A percentile compares a stretch with the other conserved stretches of the same genome.
phyloP scores from a whole-genome alignment of 2,113 vertebrate genomes.

The Phyllostomus hastatus region DNA sequence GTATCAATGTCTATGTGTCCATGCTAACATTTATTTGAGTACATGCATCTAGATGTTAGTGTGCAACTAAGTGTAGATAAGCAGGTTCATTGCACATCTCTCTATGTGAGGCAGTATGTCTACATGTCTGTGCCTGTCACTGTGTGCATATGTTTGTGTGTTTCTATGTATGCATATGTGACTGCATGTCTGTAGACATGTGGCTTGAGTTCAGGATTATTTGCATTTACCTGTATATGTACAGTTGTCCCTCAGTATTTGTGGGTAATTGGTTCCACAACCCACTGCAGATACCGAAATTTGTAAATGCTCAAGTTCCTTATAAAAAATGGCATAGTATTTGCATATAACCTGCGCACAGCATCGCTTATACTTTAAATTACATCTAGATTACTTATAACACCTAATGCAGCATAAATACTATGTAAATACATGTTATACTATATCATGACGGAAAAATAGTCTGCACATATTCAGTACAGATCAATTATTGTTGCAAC shows the following conservation, averaged over 20 bases:
- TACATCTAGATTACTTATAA: neutral
- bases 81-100: neutral
- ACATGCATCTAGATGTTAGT: neutral
- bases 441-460: neutral
- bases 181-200: neutral
- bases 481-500: neutral
- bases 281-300: neutral
- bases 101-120: neutral
- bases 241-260: neutral
- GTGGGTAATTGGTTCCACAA: neutral
- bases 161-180: neutral
- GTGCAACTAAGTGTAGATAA: neutral
- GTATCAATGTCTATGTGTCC: neutral
- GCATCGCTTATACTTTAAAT: neutral
- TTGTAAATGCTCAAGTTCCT: neutral
- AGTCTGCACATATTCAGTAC: neutral
- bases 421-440: neutral
- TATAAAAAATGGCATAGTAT: neutral
- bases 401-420: neutral
- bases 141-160: neutral
- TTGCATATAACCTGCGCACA: neutral
- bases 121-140: neutral
- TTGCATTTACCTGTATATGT: neutral
- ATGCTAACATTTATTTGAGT: neutral
- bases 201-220: neutral